Evolutionary conservation across 2,113 vertebrate genomes (phyloP).

Genomic region (Rallus limicola): DNA sequence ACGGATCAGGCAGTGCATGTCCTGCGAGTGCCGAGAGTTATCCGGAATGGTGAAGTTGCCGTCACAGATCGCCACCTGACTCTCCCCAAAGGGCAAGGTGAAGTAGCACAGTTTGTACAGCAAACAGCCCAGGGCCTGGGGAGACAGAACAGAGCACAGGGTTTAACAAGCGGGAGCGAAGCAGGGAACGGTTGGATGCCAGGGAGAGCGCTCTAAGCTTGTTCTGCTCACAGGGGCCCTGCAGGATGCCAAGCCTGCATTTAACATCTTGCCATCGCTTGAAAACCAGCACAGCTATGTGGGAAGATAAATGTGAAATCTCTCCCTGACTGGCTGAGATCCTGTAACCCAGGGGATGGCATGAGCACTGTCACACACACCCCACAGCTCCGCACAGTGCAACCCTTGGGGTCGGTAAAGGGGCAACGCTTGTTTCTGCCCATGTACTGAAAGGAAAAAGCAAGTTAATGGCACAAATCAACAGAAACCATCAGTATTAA

Average conservation of each 20-base stretch:
- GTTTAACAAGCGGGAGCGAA: not conserved
- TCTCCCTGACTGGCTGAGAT: not conserved
- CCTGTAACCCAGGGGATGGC: not conserved
- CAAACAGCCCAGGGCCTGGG: conserved; percentile 93
- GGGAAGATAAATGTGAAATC: not conserved
- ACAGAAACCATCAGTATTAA: not conserved
- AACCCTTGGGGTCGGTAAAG: accelerated
- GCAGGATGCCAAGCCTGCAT: accelerated
- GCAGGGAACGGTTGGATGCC: not conserved
- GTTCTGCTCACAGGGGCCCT: not conserved
- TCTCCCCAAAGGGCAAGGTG: conserved; percentile 97
- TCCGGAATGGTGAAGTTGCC: conserved; percentile 98
- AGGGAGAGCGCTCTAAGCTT: not conserved
- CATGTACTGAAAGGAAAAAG: not conserved
- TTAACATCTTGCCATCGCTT: not conserved
- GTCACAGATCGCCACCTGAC: conserved; percentile 97
- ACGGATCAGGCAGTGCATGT: conserved; percentile 99
- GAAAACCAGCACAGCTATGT: not conserved
- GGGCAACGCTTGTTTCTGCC: not conserved
- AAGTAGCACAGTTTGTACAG: conserved; percentile 98
- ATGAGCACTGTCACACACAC: not conserved
- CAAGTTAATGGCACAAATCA: not conserved
- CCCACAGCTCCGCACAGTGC: not conserved
- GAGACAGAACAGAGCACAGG: not conserved
- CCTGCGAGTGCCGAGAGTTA: conserved; percentile 93